Conservation (phyloP, 2,888 invertebrate genomes). For the Clanis bilineata region DNA sequence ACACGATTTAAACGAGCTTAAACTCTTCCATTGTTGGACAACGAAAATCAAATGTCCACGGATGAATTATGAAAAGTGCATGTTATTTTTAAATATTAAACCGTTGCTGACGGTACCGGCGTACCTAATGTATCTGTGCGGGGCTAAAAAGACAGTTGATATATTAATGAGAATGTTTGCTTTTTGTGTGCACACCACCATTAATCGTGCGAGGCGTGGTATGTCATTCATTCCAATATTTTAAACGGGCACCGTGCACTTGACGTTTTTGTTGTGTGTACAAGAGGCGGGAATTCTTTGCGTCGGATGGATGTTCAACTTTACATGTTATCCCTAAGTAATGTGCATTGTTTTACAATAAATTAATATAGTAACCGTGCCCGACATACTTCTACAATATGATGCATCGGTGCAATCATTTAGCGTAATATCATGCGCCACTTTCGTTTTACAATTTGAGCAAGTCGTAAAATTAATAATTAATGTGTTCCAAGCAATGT, state of each 20-base stretch:
- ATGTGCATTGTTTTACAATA: slow-evolving; percentile 13
- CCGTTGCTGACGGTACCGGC: slow-evolving; percentile 49
- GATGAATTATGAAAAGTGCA: slow-evolving; percentile 50
- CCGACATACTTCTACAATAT: neutral
- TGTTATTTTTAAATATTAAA: slow-evolving; percentile 35
- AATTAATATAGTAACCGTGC: slow-evolving; percentile 14
- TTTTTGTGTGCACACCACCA: slow-evolving; percentile 75
- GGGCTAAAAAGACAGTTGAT: slow-evolving; percentile 80
- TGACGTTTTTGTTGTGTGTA: slow-evolving; percentile 76
- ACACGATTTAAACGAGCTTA: slow-evolving; percentile 59
- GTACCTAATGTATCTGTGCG: slow-evolving; percentile 60
- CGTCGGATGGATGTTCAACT: slow-evolving; percentile 48
- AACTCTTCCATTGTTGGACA: slow-evolving; percentile 51
- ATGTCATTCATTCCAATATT: slow-evolving; percentile 83
- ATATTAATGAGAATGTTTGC: slow-evolving; percentile 80
- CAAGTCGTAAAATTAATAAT: neutral
- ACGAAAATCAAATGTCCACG: slow-evolving; percentile 11
- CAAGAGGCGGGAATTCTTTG: slow-evolving; percentile 69
- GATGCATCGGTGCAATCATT: slow-evolving; percentile 8
- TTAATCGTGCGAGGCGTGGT: slow-evolving; percentile 80
- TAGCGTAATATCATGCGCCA: neutral
- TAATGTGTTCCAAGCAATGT: neutral
- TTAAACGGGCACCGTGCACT: slow-evolving; percentile 69
- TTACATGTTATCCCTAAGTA: slow-evolving; percentile 24
- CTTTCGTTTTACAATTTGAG: slow-evolving; percentile 4